A percentile compares a stretch with the other conserved stretches of the same genome.
Conservation (phyloP, 2,113 vertebrate genomes). For the crab-eating macaque (Macaca fascicularis) region DNA sequence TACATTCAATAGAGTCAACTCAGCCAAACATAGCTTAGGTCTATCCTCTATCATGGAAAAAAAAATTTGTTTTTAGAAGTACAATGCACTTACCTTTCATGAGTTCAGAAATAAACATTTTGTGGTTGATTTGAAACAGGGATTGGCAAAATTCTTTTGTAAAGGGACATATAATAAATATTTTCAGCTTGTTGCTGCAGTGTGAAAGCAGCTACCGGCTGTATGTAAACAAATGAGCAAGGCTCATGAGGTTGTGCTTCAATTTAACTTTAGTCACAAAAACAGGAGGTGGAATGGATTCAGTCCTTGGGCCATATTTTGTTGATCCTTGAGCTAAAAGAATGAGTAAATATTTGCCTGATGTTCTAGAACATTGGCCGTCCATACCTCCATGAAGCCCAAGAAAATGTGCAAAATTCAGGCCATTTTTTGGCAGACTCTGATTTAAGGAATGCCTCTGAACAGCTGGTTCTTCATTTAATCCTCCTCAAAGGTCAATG, state of each 20-base stretch:
- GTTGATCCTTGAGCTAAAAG: slow-evolving; percentile 13
- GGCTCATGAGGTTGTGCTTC: neutral
- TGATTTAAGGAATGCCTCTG: neutral
- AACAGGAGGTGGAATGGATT: neutral
- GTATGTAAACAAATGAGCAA: neutral
- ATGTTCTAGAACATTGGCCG: neutral
- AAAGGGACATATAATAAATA: slow-evolving; percentile 22
- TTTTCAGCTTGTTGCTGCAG: neutral
- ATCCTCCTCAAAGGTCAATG: neutral
- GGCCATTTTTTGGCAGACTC: neutral
- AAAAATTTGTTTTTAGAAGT: neutral
- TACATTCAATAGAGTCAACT: neutral
- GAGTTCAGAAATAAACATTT: slow-evolving; percentile 45
- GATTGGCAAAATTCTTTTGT: neutral
- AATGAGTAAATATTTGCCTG: neutral
- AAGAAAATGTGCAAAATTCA: neutral
- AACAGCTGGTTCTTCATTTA: neutral
- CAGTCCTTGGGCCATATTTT: neutral
- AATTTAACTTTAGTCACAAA: neutral
- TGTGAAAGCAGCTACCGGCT: neutral
- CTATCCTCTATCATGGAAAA: neutral
- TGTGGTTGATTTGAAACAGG: neutral
- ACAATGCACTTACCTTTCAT: neutral
- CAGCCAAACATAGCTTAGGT: neutral
- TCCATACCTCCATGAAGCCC: neutral